A percentile compares a stretch with the other conserved stretches of the same genome.
Evolutionary conservation across 1,140 invertebrate species (phyloP).

Genomic region (Papilio polyxenes): DNA sequence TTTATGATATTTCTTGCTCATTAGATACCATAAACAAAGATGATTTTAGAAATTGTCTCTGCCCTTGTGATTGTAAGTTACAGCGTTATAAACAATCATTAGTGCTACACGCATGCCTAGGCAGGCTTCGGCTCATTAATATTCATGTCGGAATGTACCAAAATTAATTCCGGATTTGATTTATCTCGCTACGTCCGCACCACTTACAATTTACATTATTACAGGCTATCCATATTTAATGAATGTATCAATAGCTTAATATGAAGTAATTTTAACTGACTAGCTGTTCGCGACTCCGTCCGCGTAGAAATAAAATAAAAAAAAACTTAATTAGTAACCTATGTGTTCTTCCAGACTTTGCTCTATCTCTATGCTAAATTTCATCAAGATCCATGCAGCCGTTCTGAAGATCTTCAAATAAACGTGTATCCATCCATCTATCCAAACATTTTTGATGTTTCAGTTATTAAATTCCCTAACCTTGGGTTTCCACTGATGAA

Average conservation of each 20-base stretch:
- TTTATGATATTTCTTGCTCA: too few species aligned
- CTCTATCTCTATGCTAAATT: too few species aligned
- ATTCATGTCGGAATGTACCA: slow-evolving; percentile 31
- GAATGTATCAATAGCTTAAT: slow-evolving; percentile 13
- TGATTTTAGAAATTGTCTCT: not conserved
- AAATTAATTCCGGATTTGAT: slow-evolving; percentile 38
- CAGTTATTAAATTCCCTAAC: too few species aligned
- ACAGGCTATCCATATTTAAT: slow-evolving; percentile 31
- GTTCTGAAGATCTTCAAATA: not conserved
- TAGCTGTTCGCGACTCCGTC: too few species aligned
- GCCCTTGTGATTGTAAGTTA: not conserved
- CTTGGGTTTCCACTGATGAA: too few species aligned
- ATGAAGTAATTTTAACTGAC: not conserved
- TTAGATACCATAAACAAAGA: not conserved
- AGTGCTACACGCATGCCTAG: slow-evolving; percentile 15
- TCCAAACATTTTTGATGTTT: too few species aligned
- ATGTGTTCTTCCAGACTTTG: too few species aligned
- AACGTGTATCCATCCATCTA: too few species aligned
- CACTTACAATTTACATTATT: slow-evolving; percentile 32
- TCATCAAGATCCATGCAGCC: too few species aligned
- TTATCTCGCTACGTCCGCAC: slow-evolving; percentile 27
- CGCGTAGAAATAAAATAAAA: too few species aligned
- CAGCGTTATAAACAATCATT: slow-evolving; percentile 17
- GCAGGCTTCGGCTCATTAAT: slow-evolving; percentile 24
- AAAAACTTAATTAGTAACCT: too few species aligned